phyloP scores from a whole-genome alignment of 1,140 invertebrate genomes.

The Drosophila chauvacae region DNA sequence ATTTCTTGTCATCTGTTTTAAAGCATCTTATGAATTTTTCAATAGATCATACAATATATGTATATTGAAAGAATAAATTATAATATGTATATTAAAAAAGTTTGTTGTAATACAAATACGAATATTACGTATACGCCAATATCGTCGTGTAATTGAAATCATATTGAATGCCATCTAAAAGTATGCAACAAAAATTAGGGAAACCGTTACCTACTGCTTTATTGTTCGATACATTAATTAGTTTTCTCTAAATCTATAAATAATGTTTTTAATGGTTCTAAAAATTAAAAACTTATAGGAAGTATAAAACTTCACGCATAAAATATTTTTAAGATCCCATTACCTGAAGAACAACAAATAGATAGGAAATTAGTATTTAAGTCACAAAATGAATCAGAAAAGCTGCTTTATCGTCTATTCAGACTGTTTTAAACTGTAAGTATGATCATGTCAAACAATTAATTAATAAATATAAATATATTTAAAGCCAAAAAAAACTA shows the following conservation, averaged over 20 bases:
- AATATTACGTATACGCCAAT: neutral
- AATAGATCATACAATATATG: neutral
- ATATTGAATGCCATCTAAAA: neutral
- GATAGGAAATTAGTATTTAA: neutral
- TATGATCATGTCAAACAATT: no score
- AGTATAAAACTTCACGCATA: fast-evolving
- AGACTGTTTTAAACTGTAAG: no score
- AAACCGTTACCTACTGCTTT: neutral
- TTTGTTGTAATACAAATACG: neutral
- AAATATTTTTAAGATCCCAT: neutral
- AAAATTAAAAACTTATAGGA: neutral
- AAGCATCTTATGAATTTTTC: neutral
- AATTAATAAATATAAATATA: no score
- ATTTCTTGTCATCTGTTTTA: neutral
- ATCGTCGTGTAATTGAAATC: no score
- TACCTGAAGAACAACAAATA: no score
- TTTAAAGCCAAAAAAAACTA: no score
- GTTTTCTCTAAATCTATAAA: neutral
- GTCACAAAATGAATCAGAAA: neutral
- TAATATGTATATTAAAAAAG: neutral
- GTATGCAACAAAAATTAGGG: neutral
- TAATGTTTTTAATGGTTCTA: neutral
- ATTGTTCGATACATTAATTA: neutral
- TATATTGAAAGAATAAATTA: neutral
- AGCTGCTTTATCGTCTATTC: no score